Conservation (phyloP, 2,113 vertebrate species). For the Todiramphus saurophagus region DNA sequence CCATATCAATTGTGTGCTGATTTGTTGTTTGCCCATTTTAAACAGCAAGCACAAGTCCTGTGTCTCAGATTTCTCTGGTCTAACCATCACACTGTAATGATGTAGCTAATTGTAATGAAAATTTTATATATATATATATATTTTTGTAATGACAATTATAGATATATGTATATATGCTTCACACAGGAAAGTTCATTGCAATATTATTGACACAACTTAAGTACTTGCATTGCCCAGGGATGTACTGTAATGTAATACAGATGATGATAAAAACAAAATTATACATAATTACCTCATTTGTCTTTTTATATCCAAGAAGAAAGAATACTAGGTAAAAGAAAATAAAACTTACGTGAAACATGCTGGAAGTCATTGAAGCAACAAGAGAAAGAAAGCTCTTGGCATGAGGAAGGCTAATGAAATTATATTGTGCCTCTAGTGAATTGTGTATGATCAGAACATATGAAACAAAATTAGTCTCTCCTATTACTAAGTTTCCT, state of each 20-base stretch:
- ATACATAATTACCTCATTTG: not conserved
- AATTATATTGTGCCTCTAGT: not conserved
- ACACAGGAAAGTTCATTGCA: not conserved
- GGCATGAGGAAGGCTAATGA: not conserved
- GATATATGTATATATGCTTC: not conserved
- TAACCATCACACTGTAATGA: not conserved
- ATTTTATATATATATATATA: not conserved
- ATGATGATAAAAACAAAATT: conserved; percentile 24
- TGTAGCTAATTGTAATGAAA: not conserved
- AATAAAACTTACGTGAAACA: not conserved
- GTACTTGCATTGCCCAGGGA: not conserved
- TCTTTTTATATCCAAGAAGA: conserved; percentile 47
- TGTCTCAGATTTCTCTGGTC: not conserved
- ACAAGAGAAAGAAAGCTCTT: not conserved
- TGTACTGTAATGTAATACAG: not conserved
- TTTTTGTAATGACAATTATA: too few species aligned
- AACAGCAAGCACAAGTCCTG: not conserved
- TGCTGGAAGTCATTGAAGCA: not conserved
- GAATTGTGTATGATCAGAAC: conserved; percentile 9
- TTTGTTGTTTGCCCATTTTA: not conserved
- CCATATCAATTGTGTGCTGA: not conserved
- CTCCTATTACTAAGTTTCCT: not conserved
- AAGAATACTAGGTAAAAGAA: not conserved
- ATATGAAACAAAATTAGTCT: not conserved
- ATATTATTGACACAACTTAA: not conserved